Evolutionary conservation across 2,797 vertebrate species (phyloP), one percentile per base, ranked within the genome.

Genomic region (Alexandromys oeconomus): DNA sequence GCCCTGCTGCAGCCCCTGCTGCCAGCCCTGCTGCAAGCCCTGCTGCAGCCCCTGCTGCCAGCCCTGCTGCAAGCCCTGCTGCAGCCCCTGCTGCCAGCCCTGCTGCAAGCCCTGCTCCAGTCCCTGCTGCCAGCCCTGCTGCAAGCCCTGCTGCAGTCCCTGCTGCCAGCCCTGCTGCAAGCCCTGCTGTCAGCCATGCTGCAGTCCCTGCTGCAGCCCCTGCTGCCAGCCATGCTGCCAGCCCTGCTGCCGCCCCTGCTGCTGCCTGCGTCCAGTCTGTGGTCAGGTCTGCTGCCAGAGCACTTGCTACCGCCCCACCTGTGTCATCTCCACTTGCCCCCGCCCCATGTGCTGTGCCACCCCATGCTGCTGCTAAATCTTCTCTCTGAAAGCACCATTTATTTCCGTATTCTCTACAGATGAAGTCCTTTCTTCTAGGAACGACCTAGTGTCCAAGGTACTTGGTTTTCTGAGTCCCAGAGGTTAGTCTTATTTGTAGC

Each of bases 281-380:
- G 63, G 87, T 87, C 91, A 34, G 51, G 92, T 69, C 57, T 81
- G 37, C 71, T 87, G 80, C 37, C 48, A 74, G 1, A 80, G 14
- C 25, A 92, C 46, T 5, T 95, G 89, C 92, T 93, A 54, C 11
- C 29, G 17, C 23, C 94, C 94, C 40, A 93, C 79, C 77, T 96
- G 87, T 19, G 19, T 85, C 29, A 87, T 93, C 34, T 91, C 89
- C 48, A 96, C 80, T 80, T 96, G 96, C 25, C 25, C 82, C 54
- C 15, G 15, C 21, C 97, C 93, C 61, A 73, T 29, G 43, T 95
- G 93, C 40, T 89, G 89, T 17, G 77, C 77, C 65, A 73, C 34
- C 11, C 48, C 81, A 13, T 89, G 95, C 81, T 89, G 95, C 81
- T 93, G 95, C 81, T 93, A 27, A 14, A 65, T 17, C 82, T 86